These are phyloP conservation scores for Nomada flava DNA, from an alignment of 2,888 invertebrate species.

Conservation along the genomic window DNA sequence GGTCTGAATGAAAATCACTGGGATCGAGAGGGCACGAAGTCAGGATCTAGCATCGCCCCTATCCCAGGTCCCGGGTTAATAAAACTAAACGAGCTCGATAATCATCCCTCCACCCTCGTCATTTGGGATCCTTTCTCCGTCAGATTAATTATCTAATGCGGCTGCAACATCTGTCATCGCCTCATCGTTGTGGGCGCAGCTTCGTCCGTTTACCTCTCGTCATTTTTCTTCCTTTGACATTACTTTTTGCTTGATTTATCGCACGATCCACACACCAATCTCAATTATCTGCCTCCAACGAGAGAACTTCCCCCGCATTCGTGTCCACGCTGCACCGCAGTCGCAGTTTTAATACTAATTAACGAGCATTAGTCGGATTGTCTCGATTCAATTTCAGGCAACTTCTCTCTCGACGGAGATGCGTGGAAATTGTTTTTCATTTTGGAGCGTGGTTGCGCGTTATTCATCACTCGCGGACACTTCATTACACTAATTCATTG, in stretches of 20 bases:
- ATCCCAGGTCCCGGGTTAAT: constrained; percentile 65
- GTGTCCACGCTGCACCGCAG: background rate
- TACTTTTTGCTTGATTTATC: background rate
- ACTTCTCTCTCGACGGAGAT: background rate
- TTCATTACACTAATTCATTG: constrained; percentile 14
- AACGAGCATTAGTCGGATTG: background rate
- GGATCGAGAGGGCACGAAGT: constrained; percentile 47
- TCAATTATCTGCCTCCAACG: background rate
- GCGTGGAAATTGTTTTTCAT: constrained; percentile 8
- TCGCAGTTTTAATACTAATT: background rate
- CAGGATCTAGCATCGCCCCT: constrained; percentile 39
- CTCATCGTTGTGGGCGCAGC: constrained; percentile 70
- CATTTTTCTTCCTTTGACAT: background rate
- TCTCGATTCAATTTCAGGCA: background rate
- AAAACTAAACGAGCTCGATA: constrained; percentile 73
- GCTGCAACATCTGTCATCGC: constrained; percentile 82
- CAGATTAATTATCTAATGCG: constrained; percentile 83
- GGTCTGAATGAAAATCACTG: constrained; percentile 41
- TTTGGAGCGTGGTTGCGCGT: constrained; percentile 2
- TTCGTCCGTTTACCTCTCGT: constrained; percentile 28
- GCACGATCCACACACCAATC: too few species aligned
- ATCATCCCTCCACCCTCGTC: constrained; percentile 74
- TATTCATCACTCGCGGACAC: constrained; percentile 16
- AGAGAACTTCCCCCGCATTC: background rate
- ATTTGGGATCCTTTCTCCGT: constrained; percentile 63